Evolutionary conservation across 2,113 vertebrate species (phyloP), one percentile per base, ranked within the genome.

Genomic region (Petrocephalus zakoni): DNA sequence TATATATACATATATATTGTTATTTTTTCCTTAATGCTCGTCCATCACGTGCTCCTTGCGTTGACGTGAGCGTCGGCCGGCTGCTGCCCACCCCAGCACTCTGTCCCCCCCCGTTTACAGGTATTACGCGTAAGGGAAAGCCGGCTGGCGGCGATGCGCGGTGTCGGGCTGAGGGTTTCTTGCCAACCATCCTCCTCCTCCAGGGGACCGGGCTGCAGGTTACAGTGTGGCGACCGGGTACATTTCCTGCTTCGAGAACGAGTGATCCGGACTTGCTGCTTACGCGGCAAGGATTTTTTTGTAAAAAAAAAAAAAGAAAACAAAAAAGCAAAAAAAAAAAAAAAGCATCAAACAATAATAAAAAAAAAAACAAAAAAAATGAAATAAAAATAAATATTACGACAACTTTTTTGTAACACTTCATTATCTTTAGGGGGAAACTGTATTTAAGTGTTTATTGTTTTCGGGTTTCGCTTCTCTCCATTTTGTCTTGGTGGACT

Each of bases 101-200:
- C 42, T 3, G 42, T 2, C 98, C 72, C 98, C 98, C 98, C 98
- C 97, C 97, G 97, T 99, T 99, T 98, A 99, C 97, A 98, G 96
- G 96, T 95, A 95, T 96, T 92, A 96, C 96, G 93, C 96, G 97
- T 95, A 96, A 97, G 97, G 97, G 97, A 98, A 98, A 98, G 97
- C 93, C 97, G 97, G 96, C 95, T 96, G 95, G 95, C 94, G 93
- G 91, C 91, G 93, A 89, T 95, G 95, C 93, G 93, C 92, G 93
- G 95, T 96, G 94, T 97, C 93, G 95, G 88, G 92, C 90, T 88
- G 89, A 91, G 68, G 92, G 95, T 96, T 92, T 93, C 95, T 96
- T 95, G 96, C 95, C 97, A 97, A 97, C 96, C 97, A 96, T 97
- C 91, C 95, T 95, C 96, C 96, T 95, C 95, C 96, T 95, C 95